Evolutionary conservation across 2,888 invertebrate species (phyloP).

Genomic region (Pseudoips prasinana): DNA sequence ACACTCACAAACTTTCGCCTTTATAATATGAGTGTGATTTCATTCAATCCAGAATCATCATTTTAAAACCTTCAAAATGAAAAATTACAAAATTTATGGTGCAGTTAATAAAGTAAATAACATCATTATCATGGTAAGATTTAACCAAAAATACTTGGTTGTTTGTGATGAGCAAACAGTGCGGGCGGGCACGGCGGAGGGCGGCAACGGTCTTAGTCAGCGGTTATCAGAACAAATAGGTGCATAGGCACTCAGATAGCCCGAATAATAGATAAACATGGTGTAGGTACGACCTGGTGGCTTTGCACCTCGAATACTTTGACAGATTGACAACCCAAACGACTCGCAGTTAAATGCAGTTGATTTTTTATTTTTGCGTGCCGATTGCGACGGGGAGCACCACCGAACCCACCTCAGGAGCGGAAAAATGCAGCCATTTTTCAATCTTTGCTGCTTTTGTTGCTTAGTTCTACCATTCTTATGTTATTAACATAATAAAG

Average conservation of each 20-base stretch:
- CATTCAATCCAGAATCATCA: too few species aligned
- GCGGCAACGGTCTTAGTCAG: conserved; percentile 56
- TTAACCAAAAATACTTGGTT: conserved; percentile 46
- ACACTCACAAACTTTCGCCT: too few species aligned
- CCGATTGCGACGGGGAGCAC: too few species aligned
- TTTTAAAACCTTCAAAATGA: conserved; percentile 16
- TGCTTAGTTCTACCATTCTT: too few species aligned
- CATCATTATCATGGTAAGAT: conserved; percentile 33
- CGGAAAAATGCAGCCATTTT: too few species aligned
- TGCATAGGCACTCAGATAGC: conserved; percentile 40
- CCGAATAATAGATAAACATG: conserved; percentile 33
- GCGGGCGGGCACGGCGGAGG: conserved; percentile 68
- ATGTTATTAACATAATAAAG: too few species aligned
- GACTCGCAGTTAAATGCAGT: too few species aligned
- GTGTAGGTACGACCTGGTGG: conserved; percentile 12
- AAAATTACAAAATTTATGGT: conserved; percentile 28
- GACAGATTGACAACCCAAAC: too few species aligned
- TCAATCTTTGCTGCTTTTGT: too few species aligned
- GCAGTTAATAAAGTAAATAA: conserved; percentile 34
- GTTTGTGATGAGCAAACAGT: conserved; percentile 60
- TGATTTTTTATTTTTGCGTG: too few species aligned
- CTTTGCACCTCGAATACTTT: conserved; percentile 1
- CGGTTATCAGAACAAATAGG: conserved; percentile 69
- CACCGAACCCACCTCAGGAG: too few species aligned
- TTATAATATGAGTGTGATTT: too few species aligned